These are phyloP conservation scores for Norana najaformis DNA, from an alignment of 2,888 invertebrate genomes.

Conservation along the genomic window DNA sequence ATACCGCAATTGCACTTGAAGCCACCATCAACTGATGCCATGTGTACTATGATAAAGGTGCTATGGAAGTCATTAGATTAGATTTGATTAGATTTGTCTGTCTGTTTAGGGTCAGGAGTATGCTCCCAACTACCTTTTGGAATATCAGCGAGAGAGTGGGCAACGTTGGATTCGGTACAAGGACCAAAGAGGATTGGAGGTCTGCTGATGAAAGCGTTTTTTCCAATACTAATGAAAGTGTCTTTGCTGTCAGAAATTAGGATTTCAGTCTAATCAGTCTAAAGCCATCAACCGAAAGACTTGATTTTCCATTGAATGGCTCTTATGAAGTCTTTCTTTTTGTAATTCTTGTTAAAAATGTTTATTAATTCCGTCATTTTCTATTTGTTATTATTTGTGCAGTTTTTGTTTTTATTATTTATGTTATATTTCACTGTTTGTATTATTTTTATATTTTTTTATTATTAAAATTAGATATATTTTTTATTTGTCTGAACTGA, in stretches of 20 bases:
- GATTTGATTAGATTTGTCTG: neutral
- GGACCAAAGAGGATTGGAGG: conserved; percentile 32
- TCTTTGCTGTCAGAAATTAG: too few species aligned
- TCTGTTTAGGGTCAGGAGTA: conserved; percentile 39
- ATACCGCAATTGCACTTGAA: too few species aligned
- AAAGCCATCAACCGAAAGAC: too few species aligned
- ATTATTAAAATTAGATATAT: neutral
- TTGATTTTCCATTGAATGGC: too few species aligned
- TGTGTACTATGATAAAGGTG: neutral
- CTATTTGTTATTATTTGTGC: neutral
- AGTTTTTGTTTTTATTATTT: neutral
- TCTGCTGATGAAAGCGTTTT: too few species aligned
- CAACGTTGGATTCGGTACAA: conserved; percentile 29
- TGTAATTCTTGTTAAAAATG: too few species aligned
- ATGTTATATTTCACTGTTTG: neutral
- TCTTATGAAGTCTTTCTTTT: neutral
- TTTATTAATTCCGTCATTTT: neutral
- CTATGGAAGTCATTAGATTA: neutral
- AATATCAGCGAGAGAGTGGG: conserved; percentile 30
- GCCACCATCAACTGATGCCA: neutral
- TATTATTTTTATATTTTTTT: neutral
- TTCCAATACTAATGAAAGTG: neutral
- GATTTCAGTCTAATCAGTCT: too few species aligned
- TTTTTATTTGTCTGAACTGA: too few species aligned
- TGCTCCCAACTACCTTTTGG: conserved; percentile 34